Percentiles rank a stretch among this genome's conserved stretches.
Evolutionary conservation across 1,140 invertebrate genomes (phyloP).

Genomic region (Drosophila aff.): DNA sequence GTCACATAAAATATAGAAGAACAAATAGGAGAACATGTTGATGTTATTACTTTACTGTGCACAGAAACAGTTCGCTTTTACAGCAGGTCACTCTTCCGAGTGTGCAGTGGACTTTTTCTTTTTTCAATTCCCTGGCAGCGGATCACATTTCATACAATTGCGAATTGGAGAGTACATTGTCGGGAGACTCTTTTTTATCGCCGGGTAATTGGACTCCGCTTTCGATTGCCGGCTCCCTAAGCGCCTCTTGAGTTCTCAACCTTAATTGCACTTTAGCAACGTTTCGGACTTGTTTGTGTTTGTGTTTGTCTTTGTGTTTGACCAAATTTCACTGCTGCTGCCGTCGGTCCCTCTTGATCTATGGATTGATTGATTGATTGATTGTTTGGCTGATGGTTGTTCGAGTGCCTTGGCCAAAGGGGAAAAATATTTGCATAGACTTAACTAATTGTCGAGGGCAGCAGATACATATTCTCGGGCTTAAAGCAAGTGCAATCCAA

Average conservation of each 20-base stretch:
- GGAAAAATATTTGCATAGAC: slow-evolving; percentile 57
- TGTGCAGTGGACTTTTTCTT: not conserved
- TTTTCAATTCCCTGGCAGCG: slow-evolving; percentile 6
- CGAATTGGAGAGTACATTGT: slow-evolving; percentile 29
- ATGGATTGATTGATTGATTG: slow-evolving; percentile 46
- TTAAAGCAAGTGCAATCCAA: slow-evolving; percentile 37
- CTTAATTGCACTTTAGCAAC: slow-evolving; percentile 52
- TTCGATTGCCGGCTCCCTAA: slow-evolving; percentile 27
- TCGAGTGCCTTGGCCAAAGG: slow-evolving; percentile 33
- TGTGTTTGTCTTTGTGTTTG: slow-evolving; percentile 21
- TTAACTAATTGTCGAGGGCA: slow-evolving; percentile 50
- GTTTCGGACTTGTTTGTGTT: slow-evolving; percentile 38
- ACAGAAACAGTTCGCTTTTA: not conserved
- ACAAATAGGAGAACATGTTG: not conserved
- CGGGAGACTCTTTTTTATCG: slow-evolving; percentile 34
- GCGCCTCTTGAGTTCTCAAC: slow-evolving; percentile 48
- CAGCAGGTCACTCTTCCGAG: not conserved
- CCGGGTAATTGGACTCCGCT: slow-evolving; percentile 44
- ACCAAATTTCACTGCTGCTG: slow-evolving; percentile 43
- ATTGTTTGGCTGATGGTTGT: slow-evolving; percentile 39
- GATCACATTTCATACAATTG: slow-evolving; percentile 47
- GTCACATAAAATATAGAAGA: not conserved
- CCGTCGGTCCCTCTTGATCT: slow-evolving; percentile 11
- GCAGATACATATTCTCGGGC: slow-evolving; percentile 10
- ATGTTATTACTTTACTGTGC: not conserved